A percentile compares a stretch with the other conserved stretches of the same genome.
These are phyloP conservation scores for Chloropsis hardwickii DNA, from an alignment of 2,113 vertebrate species.

Conservation along the genomic window DNA sequence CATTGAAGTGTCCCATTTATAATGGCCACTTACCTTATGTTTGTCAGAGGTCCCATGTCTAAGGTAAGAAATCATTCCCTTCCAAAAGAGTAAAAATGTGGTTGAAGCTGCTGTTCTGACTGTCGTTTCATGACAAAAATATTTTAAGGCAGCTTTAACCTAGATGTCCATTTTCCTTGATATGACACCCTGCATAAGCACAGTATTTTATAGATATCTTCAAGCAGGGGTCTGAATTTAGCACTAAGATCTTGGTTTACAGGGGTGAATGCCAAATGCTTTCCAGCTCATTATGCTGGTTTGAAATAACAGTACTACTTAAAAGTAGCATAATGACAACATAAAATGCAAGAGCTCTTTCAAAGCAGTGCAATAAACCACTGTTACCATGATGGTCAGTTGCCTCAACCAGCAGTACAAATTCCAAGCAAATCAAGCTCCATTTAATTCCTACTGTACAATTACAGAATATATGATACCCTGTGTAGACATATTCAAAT, in stretches of 20 bases:
- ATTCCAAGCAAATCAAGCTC: neutral
- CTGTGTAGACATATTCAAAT: neutral
- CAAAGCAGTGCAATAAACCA: neutral
- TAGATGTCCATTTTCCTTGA: neutral
- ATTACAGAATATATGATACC: neutral
- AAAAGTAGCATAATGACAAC: neutral
- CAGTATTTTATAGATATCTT: neutral
- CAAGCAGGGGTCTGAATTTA: neutral
- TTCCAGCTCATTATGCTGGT: neutral
- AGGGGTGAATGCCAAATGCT: neutral
- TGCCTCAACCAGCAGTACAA: neutral
- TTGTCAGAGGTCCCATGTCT: neutral
- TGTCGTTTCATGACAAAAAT: neutral
- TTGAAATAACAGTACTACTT: neutral
- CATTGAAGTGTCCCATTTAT: neutral
- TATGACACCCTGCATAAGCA: neutral
- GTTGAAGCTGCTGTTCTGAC: neutral
- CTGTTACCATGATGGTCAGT: neutral
- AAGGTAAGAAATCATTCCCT: neutral
- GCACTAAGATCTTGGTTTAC: neutral
- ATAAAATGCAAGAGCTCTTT: slow-evolving; percentile 19
- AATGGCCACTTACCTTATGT: neutral
- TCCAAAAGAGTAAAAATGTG: neutral
- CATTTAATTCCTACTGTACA: neutral
- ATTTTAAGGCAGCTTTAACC: neutral